These are phyloP conservation scores for Bembecia ichneumoniformis DNA, from an alignment of 2,888 invertebrate genomes.

Conservation along the genomic window DNA sequence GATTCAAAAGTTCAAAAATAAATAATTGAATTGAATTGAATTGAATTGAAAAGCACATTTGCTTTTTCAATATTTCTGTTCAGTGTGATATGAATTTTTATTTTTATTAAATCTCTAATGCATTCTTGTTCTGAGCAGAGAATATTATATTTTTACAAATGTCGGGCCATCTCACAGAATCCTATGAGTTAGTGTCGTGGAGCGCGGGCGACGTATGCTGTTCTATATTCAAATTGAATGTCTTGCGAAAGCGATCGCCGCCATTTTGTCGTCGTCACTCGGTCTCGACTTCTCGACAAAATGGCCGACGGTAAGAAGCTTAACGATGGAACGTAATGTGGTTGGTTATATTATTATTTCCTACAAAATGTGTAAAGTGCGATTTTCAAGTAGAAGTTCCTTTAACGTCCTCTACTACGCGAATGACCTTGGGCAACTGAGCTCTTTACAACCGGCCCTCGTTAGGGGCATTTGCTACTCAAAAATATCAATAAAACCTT, in stretches of 20 bases:
- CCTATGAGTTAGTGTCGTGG: constrained; percentile 67
- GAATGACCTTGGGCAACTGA: too few relatives aligned
- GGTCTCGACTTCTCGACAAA: constrained; percentile 25
- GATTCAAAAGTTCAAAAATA: too few relatives aligned
- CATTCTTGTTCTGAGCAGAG: constrained; percentile 18
- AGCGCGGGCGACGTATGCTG: constrained; percentile 68
- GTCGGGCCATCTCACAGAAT: constrained; percentile 63
- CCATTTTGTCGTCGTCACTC: constrained; percentile 62
- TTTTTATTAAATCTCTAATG: too few relatives aligned
- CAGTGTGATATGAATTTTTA: too few relatives aligned
- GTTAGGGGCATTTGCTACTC: too few relatives aligned
- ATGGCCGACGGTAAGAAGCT: constrained; percentile 45
- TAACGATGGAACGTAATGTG: constrained; percentile 1
- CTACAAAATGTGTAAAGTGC: neutral
- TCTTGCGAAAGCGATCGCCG: constrained; percentile 45
- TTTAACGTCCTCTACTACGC: too few relatives aligned
- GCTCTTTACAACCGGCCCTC: too few relatives aligned
- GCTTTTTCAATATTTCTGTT: too few relatives aligned
- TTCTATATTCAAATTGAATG: constrained; percentile 70
- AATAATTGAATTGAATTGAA: too few relatives aligned
- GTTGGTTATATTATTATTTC: neutral
- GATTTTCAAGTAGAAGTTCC: neutral
- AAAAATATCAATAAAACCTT: too few relatives aligned
- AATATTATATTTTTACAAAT: constrained; percentile 65
- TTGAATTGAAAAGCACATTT: too few relatives aligned